Conservation (phyloP, 2,797 vertebrate genomes). For the Botia kubotai region DNA sequence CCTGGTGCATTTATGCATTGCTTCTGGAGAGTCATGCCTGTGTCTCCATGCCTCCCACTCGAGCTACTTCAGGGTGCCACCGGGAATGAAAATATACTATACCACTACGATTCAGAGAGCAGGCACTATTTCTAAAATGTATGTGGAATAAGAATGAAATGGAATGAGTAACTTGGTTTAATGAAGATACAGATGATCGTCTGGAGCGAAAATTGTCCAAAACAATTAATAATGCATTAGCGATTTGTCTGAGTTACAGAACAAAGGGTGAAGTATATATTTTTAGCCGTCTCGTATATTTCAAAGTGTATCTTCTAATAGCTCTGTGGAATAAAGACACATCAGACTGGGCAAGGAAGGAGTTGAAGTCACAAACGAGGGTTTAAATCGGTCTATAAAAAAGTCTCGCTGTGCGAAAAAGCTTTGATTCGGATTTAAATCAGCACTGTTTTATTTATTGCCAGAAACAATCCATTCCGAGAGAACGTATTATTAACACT, state of each 20-base stretch:
- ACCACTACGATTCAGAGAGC: not conserved
- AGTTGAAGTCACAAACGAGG: conserved; percentile 8
- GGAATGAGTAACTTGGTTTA: not conserved
- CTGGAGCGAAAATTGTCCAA: not conserved
- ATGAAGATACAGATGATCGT: not conserved
- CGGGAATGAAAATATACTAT: not conserved
- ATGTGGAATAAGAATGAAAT: not conserved
- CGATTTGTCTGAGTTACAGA: not conserved
- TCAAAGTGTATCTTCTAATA: not conserved
- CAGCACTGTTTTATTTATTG: conserved; percentile 17
- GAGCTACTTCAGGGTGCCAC: not conserved
- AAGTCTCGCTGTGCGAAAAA: not conserved
- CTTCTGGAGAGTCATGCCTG: not conserved
- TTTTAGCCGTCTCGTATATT: not conserved
- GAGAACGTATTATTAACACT: conserved; percentile 29
- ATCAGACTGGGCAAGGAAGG: not conserved
- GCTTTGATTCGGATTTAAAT: not conserved
- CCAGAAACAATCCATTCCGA: conserved; percentile 42
- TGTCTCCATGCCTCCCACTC: not conserved
- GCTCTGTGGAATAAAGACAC: not conserved
- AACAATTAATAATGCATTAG: not conserved
- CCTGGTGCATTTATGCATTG: not conserved
- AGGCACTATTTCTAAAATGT: not conserved
- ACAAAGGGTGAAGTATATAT: not conserved
- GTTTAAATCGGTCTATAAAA: not conserved